Conservation (phyloP, 2,888 invertebrate genomes). For the Celastrina argiolus region DNA sequence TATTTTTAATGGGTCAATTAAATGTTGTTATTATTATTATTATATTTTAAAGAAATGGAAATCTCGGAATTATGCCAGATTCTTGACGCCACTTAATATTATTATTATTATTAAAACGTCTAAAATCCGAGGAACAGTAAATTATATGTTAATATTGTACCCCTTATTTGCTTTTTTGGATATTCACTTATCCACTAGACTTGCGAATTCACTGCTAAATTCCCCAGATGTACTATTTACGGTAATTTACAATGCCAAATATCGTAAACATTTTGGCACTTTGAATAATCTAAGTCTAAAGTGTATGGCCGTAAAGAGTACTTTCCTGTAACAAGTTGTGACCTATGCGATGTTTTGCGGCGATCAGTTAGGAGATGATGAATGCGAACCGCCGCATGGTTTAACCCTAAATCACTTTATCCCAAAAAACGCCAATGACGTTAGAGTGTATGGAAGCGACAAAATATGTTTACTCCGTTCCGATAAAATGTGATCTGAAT, state of each 20-base stretch:
- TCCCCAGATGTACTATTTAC: not conserved
- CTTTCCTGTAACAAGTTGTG: constrained; percentile 4
- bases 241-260: not conserved
- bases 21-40: too few species aligned
- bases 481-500: too few species aligned
- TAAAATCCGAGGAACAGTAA: too few species aligned
- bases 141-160: too few species aligned
- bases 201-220: too few species aligned
- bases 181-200: not conserved
- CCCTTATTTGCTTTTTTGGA: not conserved
- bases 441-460: constrained; percentile 29
- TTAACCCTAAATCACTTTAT: constrained; percentile 43
- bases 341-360: constrained; percentile 23
- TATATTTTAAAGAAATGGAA: too few species aligned
- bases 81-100: too few species aligned
- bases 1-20: too few species aligned
- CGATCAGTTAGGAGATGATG: constrained; percentile 40
- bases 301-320: not conserved
- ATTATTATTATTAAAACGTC: too few species aligned
- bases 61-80: too few species aligned
- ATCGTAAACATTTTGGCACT: not conserved
- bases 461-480: not conserved
- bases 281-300: not conserved
- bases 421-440: constrained; percentile 34
- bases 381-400: constrained; percentile 48